Evolutionary conservation across 2,113 vertebrate genomes (phyloP).

Genomic region (Microtus montanus): DNA sequence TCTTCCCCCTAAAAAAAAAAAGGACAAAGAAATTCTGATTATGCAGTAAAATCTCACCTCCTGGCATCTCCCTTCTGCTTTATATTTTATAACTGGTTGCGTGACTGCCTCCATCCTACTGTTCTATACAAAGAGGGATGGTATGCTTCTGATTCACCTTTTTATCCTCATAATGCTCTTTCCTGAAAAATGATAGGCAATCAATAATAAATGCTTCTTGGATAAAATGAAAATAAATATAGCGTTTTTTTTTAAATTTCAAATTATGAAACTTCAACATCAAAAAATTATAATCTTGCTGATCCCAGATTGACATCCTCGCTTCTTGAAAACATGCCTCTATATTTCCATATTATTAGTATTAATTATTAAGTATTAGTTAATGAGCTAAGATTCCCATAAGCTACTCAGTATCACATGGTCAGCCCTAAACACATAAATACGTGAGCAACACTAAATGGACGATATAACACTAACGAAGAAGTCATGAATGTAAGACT

Average conservation of each 20-base stretch:
- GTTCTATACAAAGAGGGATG: neutral
- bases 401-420: neutral
- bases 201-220: neutral
- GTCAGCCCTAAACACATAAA: neutral
- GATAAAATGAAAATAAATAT: neutral
- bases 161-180: neutral
- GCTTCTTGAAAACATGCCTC: neutral
- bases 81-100: slow-evolving; percentile 2
- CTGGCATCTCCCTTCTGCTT: neutral
- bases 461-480: neutral
- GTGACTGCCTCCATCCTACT: neutral
- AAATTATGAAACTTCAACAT: neutral
- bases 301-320: neutral
- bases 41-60: neutral
- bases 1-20: slow-evolving; percentile 17
- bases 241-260: neutral
- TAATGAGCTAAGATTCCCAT: neutral
- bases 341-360: neutral
- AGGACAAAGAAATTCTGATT: neutral
- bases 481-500: neutral
- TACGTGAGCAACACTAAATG: neutral
- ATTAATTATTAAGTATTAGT: neutral
- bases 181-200: neutral
- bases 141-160: neutral
- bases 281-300: neutral